A percentile compares a stretch with the other conserved stretches of the same genome.
These are phyloP conservation scores for Campopleginae sp. DNA, from an alignment of 2,888 invertebrate genomes.

Conservation along the genomic window DNA sequence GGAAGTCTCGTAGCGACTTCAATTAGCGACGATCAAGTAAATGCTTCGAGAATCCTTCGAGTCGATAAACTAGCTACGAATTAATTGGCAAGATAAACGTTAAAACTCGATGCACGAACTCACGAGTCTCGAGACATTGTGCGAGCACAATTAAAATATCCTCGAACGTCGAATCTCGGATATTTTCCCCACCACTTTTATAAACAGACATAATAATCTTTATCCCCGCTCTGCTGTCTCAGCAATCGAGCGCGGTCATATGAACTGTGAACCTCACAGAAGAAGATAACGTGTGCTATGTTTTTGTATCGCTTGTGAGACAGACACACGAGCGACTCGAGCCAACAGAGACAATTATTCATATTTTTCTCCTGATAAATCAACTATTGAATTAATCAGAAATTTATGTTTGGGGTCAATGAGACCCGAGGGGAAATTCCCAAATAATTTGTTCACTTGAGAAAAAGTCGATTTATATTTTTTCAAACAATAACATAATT, in stretches of 20 bases:
- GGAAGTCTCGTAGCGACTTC: too few relatives aligned
- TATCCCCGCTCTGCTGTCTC: neutral
- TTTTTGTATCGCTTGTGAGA: neutral
- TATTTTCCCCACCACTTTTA: constrained; percentile 28
- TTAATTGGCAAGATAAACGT: neutral
- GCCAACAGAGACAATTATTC: neutral
- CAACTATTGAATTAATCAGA: too few relatives aligned
- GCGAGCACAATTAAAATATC: neutral
- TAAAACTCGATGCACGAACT: neutral
- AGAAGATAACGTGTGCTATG: neutral
- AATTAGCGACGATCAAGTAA: neutral
- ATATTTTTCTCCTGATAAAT: neutral
- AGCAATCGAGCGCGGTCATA: constrained; percentile 1
- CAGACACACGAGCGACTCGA: neutral
- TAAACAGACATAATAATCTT: constrained; percentile 29
- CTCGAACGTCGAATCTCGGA: neutral
- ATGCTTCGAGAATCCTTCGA: neutral
- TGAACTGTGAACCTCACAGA: constrained; percentile 39
- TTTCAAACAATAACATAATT: too few relatives aligned
- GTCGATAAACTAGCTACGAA: neutral
- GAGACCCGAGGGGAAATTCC: too few relatives aligned
- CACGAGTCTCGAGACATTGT: neutral
- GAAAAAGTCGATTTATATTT: too few relatives aligned
- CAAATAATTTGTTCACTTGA: too few relatives aligned
- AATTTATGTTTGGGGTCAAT: too few relatives aligned